These are phyloP conservation scores for Urocyon cinereoargenteus DNA, from an alignment of 2,797 vertebrate genomes.

Conservation along the genomic window DNA sequence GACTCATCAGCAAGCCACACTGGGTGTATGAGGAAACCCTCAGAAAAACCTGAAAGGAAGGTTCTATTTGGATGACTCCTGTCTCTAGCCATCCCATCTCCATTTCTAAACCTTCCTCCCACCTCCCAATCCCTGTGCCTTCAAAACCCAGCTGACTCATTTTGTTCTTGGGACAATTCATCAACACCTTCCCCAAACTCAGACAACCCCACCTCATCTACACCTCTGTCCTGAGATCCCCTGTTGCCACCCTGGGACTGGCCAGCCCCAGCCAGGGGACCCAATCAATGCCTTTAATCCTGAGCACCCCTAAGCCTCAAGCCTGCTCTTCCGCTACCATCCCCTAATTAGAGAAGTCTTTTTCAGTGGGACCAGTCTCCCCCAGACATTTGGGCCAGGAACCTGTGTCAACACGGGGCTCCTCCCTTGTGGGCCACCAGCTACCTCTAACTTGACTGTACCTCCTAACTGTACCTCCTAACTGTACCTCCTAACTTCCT, in stretches of 20 bases:
- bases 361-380: neutral
- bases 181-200: neutral
- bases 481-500: neutral
- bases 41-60: neutral
- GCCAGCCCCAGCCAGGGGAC: neutral
- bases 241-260: neutral
- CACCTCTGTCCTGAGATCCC: slow-evolving; percentile 24
- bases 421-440: neutral
- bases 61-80: neutral
- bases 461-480: neutral
- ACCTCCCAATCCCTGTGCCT: neutral
- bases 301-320: neutral
- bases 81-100: neutral
- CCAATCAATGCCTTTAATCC: slow-evolving; percentile 4
- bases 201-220: neutral
- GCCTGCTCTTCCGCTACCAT: neutral
- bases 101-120: neutral
- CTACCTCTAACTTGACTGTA: slow-evolving; percentile 24
- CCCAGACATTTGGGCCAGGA: neutral
- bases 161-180: slow-evolving; percentile 44
- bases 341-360: slow-evolving; percentile 6
- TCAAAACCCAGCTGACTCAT: neutral
- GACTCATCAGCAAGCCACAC: neutral
- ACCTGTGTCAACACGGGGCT: neutral
- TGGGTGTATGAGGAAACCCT: neutral